Evolutionary conservation across 2,113 vertebrate species (phyloP).

Genomic region (Cervus canadensis): DNA sequence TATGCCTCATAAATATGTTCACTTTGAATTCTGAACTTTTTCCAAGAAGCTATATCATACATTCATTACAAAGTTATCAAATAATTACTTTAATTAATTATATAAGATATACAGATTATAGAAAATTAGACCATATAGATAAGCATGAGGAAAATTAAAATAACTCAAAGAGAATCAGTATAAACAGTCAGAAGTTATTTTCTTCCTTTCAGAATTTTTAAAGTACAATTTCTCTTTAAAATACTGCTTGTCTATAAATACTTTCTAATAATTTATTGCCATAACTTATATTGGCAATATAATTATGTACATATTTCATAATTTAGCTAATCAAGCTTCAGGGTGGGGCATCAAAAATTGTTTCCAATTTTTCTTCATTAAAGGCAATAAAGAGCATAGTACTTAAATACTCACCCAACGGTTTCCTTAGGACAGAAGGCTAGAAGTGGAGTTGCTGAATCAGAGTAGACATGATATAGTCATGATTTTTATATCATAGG

Average conservation of each 20-base stretch:
- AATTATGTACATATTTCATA: no score
- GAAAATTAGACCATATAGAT: not conserved
- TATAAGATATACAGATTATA: not conserved
- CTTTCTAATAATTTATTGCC: not conserved
- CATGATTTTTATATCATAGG: not conserved
- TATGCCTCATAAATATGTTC: not conserved
- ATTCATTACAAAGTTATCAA: not conserved
- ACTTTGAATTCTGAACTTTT: not conserved
- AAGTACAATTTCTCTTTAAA: constrained; percentile 28
- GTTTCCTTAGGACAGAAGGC: not conserved
- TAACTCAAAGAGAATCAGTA: not conserved
- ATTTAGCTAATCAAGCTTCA: no score
- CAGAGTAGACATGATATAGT: not conserved
- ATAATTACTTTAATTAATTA: not conserved
- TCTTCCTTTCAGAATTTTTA: not conserved
- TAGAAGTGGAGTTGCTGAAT: not conserved
- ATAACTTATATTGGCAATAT: not conserved
- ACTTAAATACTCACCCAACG: not conserved
- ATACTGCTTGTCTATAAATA: not conserved
- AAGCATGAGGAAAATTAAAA: not conserved
- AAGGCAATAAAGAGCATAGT: not conserved
- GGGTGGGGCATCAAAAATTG: not conserved
- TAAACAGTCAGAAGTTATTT: not conserved
- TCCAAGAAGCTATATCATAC: not conserved
- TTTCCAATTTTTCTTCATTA: not conserved